Conservation (phyloP, 2,888 invertebrate species). For the Notocelia uddmanniana region DNA sequence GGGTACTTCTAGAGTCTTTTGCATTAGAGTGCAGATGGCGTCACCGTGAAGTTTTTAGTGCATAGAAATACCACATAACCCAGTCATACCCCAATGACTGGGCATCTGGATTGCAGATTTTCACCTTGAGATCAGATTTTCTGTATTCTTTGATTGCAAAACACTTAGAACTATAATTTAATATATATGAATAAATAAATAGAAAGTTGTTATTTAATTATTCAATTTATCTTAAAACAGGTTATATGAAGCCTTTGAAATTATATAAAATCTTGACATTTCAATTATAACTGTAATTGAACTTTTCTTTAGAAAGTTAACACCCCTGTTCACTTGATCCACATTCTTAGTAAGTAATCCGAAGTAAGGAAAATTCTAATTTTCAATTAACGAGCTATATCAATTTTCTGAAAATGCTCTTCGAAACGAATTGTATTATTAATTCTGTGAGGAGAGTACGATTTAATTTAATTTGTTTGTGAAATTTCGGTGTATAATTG, state of each 20-base stretch:
- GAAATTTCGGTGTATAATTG: neutral
- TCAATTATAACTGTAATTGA: neutral
- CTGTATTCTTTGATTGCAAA: too few relatives aligned
- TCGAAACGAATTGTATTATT: conserved; percentile 5
- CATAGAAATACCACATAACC: too few relatives aligned
- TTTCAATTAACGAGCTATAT: conserved; percentile 26
- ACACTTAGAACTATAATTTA: too few relatives aligned
- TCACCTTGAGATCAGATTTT: too few relatives aligned
- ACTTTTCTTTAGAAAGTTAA: conserved; percentile 5
- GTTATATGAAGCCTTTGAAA: neutral
- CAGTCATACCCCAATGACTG: too few relatives aligned
- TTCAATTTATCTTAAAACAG: neutral
- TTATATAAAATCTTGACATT: neutral
- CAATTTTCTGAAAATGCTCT: conserved; percentile 20
- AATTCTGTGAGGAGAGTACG: neutral
- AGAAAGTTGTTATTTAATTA: neutral
- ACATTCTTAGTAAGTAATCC: conserved; percentile 11
- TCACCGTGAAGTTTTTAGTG: too few relatives aligned
- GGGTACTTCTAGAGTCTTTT: too few relatives aligned
- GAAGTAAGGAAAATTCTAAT: neutral
- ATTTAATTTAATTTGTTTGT: conserved; percentile 1
- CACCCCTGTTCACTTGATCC: neutral
- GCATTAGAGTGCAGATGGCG: too few relatives aligned
- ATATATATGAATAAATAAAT: too few relatives aligned
- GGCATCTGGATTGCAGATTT: too few relatives aligned